Base-by-base conservation (phyloP, 2,888 invertebrate species). In the Nomada ferruginata region DNA sequence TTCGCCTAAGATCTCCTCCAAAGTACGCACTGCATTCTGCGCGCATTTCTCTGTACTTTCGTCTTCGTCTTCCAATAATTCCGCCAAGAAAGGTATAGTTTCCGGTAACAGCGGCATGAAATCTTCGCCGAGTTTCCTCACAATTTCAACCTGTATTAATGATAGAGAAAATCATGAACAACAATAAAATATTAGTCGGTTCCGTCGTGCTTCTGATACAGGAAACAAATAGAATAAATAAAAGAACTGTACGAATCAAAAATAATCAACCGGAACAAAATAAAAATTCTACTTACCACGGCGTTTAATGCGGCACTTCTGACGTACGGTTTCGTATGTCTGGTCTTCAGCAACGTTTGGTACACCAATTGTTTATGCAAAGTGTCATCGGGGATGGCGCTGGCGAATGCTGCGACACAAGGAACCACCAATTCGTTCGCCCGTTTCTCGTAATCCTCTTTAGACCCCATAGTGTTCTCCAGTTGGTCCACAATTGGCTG, bases 31-130 rank as follows among this genome's bases (percentile, higher is more conserved):
- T 3, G 97, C 97, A 84, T 95, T 96, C 89, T 97, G 97, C 2
- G 97, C 97, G 60, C 96, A 95, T 59, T 96, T 95, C 92, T 98
- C 98, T 52, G 98, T 98, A 50, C 95, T 95, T 84, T 97, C 96
- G 85, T 97, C 97, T 85, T 97, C 97, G 91, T 98, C 98, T 95
- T 99, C 99, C 88, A 99, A 95, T 20, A 99, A 94, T 92, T 99
- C 99, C 0, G 98, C 98, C 52, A 99, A 94, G 95, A 98, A 98
- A 0, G 98, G 98, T 82, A 99, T 97, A 5, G 98, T 98, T 92
- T 99, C 99, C 0, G 99, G 98, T 68, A 99, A 94, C 0, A 99
- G 95, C 0, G 98, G 96, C 88, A 98, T 95, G 94, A 98, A 99
- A 91, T 97, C 97, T 92, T 98, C 97, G 3, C 97, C 98, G 1